These are phyloP conservation scores for Crambe crambe DNA, from an alignment of 37 sponge, comb jelly and placozoan species.

Conservation along the genomic window DNA sequence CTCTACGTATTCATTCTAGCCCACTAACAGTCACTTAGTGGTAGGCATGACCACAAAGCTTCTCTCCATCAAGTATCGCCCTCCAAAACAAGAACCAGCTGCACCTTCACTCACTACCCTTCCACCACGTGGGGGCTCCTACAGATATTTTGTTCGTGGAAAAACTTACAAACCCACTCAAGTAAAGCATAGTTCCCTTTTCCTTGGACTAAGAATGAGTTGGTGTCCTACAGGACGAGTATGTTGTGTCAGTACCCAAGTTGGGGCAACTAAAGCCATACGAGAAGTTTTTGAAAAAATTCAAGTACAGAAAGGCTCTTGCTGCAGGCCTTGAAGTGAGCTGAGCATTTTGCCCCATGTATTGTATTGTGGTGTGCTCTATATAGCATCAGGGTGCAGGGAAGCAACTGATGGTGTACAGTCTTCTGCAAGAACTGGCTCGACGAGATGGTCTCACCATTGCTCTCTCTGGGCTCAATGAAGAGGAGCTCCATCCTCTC, in stretches of 20 bases:
- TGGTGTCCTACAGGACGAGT: conserved; percentile 47
- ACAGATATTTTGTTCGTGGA: conserved; percentile 80
- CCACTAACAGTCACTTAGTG: conserved; percentile 84
- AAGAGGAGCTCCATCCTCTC: conserved; percentile 84
- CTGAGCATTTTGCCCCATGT: background rate
- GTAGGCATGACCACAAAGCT: conserved; percentile 91
- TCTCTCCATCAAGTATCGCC: conserved; percentile 72
- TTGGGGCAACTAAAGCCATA: conserved; percentile 48
- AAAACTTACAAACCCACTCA: conserved; percentile 51
- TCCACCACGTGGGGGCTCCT: conserved; percentile 46
- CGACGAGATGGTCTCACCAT: conserved; percentile 85
- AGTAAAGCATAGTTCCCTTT: conserved; percentile 10
- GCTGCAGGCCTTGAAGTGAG: conserved; percentile 75
- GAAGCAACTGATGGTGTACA: conserved; percentile 53
- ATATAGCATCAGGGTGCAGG: conserved; percentile 14
- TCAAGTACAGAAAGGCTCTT: conserved; percentile 88
- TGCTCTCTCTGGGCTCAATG: conserved; percentile 82
- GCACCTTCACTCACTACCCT: conserved; percentile 16
- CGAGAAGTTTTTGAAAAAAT: conserved; percentile 78
- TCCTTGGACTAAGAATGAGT: background rate
- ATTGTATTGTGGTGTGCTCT: background rate
- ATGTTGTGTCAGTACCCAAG: conserved; percentile 50
- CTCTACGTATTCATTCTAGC: conserved; percentile 40
- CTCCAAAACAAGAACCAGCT: background rate
- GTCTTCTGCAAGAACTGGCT: conserved; percentile 88